Base-by-base conservation (phyloP, 2,797 vertebrate genomes). In the Melanotaenia boesemani region DNA sequence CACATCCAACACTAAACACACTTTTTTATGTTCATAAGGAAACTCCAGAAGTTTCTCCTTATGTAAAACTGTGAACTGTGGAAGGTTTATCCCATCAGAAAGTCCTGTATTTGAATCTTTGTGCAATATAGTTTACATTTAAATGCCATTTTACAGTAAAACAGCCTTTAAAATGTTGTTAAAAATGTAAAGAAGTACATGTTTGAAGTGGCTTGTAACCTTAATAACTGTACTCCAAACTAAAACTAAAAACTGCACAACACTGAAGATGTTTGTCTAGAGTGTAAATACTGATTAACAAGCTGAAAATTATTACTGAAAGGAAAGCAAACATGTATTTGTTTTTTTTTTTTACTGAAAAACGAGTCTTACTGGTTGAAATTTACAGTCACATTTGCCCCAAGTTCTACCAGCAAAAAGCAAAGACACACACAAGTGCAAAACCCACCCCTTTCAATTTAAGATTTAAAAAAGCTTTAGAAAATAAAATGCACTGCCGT, bases 321-420 rank as follows among this genome's bases (percentile, higher is more conserved):
- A 66, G 7, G 65, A 50, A 70, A 55, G 63, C 59, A 81, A 80
- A 74, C 6, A 4, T 73, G 61, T 58, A 24, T 82, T 81, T 56
- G 74, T 72, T 71, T 84, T 57, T 69, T 84, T 84, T 91, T 58
- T 91, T 91, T 83, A 90, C 88, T 88, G 68, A 89, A 88, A 82
- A 84, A 41, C 57, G 57, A 82, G 70, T 83, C 67, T 85, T 86
- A 88, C 62, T 85, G 77, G 82, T 74, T 80, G 79, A 80, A 82
- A 87, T 78, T 64, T 85, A 89, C 82, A 90, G 79, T 81, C 55
- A 86, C 71, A 76, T 84, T 67, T 72, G 59, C 79, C 68, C 72
- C 39, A 77, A 70, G 24, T 79, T 84, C 72, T 79, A 90, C 67
- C 36, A 70, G 84, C 65, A 62, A 86, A 52, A 82, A 88, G 79